phyloP scores from a whole-genome alignment of 2,888 invertebrate species.

The Drosophila fulvimacula region DNA sequence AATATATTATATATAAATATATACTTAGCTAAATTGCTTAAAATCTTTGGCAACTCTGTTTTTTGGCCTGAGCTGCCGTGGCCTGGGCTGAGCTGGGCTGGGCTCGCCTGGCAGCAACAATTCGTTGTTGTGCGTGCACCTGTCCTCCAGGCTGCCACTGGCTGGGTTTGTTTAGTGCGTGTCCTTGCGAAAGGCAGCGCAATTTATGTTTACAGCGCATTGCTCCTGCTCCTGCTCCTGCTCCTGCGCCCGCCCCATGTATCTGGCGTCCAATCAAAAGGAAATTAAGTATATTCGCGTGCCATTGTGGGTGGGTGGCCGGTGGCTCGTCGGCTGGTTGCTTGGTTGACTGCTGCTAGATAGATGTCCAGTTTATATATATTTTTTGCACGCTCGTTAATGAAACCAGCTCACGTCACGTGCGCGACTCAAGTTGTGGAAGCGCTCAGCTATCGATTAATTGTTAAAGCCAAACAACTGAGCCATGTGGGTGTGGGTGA shows the following conservation, averaged over 20 bases:
- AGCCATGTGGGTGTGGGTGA: background rate
- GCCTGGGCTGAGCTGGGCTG: background rate
- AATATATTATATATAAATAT: background rate
- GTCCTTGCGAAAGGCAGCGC: conserved; percentile 57
- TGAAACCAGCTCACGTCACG: conserved; percentile 54
- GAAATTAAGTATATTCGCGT: conserved; percentile 74
- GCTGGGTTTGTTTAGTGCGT: conserved; percentile 45
- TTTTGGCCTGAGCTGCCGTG: background rate
- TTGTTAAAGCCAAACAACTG: conserved; percentile 68
- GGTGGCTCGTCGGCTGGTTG: background rate
- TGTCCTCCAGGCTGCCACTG: conserved; percentile 10
- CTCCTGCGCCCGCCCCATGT: conserved; percentile 45
- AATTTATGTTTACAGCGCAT: conserved; percentile 45
- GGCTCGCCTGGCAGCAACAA: conserved; percentile 2
- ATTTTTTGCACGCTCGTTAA: conserved; percentile 16
- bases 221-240: conserved; percentile 19
- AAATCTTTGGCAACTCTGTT: conserved; percentile 5
- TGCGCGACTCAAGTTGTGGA: conserved; percentile 29
- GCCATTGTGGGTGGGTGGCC: conserved; percentile 22
- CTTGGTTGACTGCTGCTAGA: background rate
- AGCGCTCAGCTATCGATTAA: conserved; percentile 64
- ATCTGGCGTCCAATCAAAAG: conserved; percentile 75
- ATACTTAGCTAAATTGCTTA: background rate
- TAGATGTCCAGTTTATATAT: conserved; percentile 12
- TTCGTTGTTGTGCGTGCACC: conserved; percentile 15